Conservation (phyloP, 2,113 vertebrate species). For the Tyrannus savana region DNA sequence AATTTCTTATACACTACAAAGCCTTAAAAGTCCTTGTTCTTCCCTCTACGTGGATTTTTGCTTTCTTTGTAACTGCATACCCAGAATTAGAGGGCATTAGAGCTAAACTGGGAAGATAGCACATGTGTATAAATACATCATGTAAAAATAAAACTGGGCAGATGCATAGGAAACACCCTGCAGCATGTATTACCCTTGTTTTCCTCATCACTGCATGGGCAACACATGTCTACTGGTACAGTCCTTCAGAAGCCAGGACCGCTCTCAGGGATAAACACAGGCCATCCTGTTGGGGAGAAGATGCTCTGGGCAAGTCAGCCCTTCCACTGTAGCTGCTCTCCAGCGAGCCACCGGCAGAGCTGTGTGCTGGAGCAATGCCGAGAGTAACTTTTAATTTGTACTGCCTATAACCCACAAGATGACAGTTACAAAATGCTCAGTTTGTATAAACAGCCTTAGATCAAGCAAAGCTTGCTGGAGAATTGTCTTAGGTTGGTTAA, state of each 20-base stretch:
- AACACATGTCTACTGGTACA: constrained; percentile 55
- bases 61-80: not conserved
- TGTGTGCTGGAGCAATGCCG: rapidly evolving
- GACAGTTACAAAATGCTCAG: not conserved
- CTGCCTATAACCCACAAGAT: not conserved
- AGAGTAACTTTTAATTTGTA: constrained; percentile 30
- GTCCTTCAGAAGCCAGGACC: not conserved
- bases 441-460: constrained; percentile 27
- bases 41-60: not conserved
- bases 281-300: not conserved
- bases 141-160: constrained; percentile 67
- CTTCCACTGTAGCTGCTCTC: not conserved
- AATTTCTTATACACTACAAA: not conserved
- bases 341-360: not conserved
- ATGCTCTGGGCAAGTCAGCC: constrained; percentile 15
- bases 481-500: constrained; percentile 33
- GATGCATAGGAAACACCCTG: constrained; percentile 56
- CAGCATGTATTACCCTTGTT: constrained; percentile 62
- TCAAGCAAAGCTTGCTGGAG: constrained; percentile 31
- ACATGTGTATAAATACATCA: constrained; percentile 43
- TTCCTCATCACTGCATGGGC: constrained; percentile 60
- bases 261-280: constrained; percentile 26
- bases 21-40: not conserved
- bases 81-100: constrained; percentile 48
- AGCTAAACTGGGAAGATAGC: constrained; percentile 46